These are phyloP conservation scores for Leuciscus waleckii DNA, from an alignment of 2,797 vertebrate species.

Conservation along the genomic window DNA sequence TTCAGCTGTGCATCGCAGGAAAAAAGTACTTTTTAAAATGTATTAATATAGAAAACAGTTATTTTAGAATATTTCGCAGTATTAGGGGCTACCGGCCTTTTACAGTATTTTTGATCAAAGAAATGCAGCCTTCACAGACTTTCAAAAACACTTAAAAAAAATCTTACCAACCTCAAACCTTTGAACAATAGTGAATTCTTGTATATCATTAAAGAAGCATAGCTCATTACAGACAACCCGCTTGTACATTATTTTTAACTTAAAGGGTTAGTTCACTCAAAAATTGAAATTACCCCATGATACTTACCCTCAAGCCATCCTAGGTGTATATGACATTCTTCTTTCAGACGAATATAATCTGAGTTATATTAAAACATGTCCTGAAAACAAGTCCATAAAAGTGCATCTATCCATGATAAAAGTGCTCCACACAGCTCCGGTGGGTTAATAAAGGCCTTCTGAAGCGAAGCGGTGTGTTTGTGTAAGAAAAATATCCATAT, in stretches of 20 bases:
- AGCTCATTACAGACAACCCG: background rate
- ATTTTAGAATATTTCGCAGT: background rate
- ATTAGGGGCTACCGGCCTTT: background rate
- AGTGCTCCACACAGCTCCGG: too few species aligned
- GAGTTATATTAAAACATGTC: too few species aligned
- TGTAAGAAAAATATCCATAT: too few species aligned
- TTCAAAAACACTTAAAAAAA: background rate
- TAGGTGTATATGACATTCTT: too few species aligned
- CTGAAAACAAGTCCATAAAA: too few species aligned
- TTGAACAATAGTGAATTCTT: background rate
- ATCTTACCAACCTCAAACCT: background rate
- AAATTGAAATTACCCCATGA: too few species aligned
- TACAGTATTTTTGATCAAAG: background rate
- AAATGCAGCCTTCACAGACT: background rate
- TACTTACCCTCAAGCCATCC: too few species aligned
- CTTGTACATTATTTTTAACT: background rate
- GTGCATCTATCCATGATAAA: too few species aligned
- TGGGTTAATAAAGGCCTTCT: too few species aligned
- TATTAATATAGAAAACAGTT: background rate
- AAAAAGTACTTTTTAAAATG: background rate
- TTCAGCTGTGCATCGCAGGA: background rate
- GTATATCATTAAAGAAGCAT: background rate
- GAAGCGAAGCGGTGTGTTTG: too few species aligned
- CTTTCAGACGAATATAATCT: too few species aligned
- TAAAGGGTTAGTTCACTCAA: background rate